A percentile compares a stretch with the other conserved stretches of the same genome.
phyloP scores from a whole-genome alignment of 1,140 invertebrate genomes.

The Chionoecetes opilio region DNA sequence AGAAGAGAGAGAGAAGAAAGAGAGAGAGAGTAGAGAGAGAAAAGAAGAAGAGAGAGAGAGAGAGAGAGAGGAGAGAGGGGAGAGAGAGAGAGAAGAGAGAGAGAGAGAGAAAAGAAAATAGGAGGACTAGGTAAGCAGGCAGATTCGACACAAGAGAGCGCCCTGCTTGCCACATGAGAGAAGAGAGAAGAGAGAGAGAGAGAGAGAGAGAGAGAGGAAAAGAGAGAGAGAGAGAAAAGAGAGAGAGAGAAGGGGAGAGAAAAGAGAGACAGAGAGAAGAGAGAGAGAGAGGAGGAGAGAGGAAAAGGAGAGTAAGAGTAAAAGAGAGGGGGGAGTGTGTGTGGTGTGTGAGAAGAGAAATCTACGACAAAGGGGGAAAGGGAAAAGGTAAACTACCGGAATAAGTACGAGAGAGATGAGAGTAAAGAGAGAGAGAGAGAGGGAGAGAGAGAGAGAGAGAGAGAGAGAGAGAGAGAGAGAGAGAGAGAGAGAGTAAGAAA shows the following conservation, averaged over 20 bases:
- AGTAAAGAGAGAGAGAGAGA: background rate
- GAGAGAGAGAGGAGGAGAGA: conserved; percentile 21
- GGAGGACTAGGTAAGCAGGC: conserved; percentile 50
- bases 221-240: background rate
- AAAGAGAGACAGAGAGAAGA: background rate
- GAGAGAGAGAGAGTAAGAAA: background rate
- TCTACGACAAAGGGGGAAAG: background rate
- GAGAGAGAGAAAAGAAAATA: conserved; percentile 10
- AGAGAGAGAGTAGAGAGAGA: too few relatives aligned
- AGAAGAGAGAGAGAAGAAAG: conserved; percentile 19
- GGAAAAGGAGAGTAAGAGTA: conserved; percentile 33
- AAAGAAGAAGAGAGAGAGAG: conserved; percentile 45
- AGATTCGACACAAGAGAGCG: conserved; percentile 62
- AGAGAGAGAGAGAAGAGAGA: conserved; percentile 53
- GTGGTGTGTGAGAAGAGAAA: background rate
- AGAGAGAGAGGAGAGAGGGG: conserved; percentile 24
- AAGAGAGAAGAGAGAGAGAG: conserved; percentile 54
- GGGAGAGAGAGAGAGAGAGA: background rate
- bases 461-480: conserved; percentile 40
- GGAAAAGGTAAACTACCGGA: too few relatives aligned
- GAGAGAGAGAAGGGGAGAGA: background rate
- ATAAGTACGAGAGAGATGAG: too few relatives aligned
- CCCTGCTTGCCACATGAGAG: background rate
- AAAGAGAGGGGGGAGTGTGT: background rate
- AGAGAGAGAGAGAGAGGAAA: conserved; percentile 35